A percentile compares a stretch with the other conserved stretches of the same genome.
Conservation (phyloP, 2,797 vertebrate species). For the Centropyge bicolor region DNA sequence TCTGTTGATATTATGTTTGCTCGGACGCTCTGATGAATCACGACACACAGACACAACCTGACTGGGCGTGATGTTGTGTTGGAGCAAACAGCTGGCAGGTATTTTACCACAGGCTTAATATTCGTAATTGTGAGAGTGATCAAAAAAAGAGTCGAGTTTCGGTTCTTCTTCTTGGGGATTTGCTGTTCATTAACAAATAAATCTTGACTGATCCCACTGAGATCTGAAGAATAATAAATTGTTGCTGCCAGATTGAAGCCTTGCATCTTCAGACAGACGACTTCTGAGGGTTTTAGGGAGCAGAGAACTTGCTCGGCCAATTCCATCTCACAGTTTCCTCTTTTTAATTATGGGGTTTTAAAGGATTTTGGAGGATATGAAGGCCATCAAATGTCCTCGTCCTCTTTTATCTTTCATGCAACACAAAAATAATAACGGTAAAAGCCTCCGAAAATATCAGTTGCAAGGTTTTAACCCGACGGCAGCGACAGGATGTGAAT, state of each 20-base stretch:
- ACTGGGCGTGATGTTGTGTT: background rate
- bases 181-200: constrained; percentile 22
- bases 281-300: background rate
- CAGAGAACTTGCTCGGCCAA: background rate
- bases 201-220: constrained; percentile 10
- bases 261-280: constrained; percentile 31
- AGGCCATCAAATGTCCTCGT: background rate
- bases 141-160: background rate
- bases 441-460: constrained; percentile 18
- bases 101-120: background rate
- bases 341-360: constrained; percentile 1
- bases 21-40: background rate
- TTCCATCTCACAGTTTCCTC: background rate
- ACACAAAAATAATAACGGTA: background rate
- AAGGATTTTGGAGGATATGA: background rate
- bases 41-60: background rate
- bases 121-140: background rate
- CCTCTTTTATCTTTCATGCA: constrained; percentile 8
- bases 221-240: constrained; percentile 48
- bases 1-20: background rate
- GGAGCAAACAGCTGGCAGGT: constrained; percentile 8
- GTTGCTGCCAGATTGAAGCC: constrained; percentile 32
- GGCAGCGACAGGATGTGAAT: constrained; percentile 34
- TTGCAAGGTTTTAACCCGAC: constrained; percentile 28
- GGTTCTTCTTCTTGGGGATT: background rate